Evolutionary conservation across 2,888 invertebrate species (phyloP).

Genomic region (Drosophila paranaensis): DNA sequence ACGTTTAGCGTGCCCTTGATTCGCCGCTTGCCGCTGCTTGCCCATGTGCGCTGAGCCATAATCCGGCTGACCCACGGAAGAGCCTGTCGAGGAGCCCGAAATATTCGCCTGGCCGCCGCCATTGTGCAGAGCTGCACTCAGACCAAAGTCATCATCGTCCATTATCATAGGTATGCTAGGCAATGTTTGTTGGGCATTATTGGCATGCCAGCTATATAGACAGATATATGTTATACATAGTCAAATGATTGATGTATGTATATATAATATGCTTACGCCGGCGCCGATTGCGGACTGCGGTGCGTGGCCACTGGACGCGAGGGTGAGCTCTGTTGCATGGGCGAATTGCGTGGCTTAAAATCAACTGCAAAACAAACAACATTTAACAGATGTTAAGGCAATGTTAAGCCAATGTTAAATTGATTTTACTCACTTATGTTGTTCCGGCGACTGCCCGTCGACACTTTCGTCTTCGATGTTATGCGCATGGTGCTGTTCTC

Average conservation of each 20-base stretch:
- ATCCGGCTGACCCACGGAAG: slow-evolving; percentile 57
- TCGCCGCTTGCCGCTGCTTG: slow-evolving; percentile 54
- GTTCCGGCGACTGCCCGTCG: slow-evolving; percentile 86
- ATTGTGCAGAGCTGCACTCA: slow-evolving; percentile 70
- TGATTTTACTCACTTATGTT: slow-evolving; percentile 79
- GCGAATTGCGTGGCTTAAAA: slow-evolving; percentile 87
- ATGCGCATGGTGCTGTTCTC: slow-evolving; percentile 87
- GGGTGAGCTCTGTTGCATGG: slow-evolving; percentile 87
- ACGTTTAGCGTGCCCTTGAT: slow-evolving; percentile 54
- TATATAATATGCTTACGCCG: slow-evolving; percentile 78
- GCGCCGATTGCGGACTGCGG: slow-evolving; percentile 85
- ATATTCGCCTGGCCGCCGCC: slow-evolving; percentile 58
- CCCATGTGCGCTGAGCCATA: slow-evolving; percentile 48
- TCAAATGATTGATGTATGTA: neutral
- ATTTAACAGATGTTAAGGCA: slow-evolving; percentile 11
- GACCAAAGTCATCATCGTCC: slow-evolving; percentile 86
- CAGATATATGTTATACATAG: slow-evolving; percentile 23
- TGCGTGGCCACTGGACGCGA: slow-evolving; percentile 80
- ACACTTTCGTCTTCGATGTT: slow-evolving; percentile 87
- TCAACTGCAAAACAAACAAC: slow-evolving; percentile 75
- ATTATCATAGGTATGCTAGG: slow-evolving; percentile 91
- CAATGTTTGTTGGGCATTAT: slow-evolving; percentile 88
- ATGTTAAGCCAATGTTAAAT: neutral
- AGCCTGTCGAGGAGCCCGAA: slow-evolving; percentile 66
- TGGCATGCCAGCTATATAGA: slow-evolving; percentile 87